Evolutionary conservation across 1,140 invertebrate species (phyloP).

Genomic region (Macrosteles quadrilineatus): DNA sequence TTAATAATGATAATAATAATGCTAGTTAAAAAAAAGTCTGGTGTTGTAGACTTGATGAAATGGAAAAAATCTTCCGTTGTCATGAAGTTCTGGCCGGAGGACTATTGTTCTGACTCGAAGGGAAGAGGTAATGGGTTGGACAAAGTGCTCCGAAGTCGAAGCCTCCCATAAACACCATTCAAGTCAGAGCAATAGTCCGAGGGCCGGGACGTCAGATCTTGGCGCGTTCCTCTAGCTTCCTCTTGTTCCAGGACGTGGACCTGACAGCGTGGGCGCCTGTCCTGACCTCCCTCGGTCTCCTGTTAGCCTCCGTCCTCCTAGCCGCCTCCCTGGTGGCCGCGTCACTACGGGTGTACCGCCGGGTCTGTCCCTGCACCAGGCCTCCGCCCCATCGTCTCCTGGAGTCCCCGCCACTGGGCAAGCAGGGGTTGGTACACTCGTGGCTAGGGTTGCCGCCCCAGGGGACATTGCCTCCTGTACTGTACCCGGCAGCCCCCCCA

Average conservation of each 20-base stretch:
- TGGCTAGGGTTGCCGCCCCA: constrained; percentile 37
- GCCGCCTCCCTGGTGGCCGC: constrained; percentile 54
- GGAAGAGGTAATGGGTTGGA: too few species aligned
- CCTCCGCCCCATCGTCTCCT: constrained; percentile 36
- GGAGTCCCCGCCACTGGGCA: constrained; percentile 26
- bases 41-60: too few species aligned
- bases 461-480: constrained; percentile 15
- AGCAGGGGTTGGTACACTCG: constrained; percentile 39
- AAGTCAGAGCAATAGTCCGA: too few species aligned
- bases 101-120: too few species aligned
- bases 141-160: too few species aligned
- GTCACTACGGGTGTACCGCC: constrained; percentile 56
- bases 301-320: constrained; percentile 55
- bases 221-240: too few species aligned
- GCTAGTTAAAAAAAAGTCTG: too few species aligned
- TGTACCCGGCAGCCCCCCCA: constrained; percentile 13
- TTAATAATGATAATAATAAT: too few species aligned
- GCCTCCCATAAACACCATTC: too few species aligned
- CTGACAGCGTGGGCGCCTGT: constrained; percentile 54
- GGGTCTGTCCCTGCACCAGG: constrained; percentile 58
- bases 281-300: constrained; percentile 57
- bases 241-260: not conserved
- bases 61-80: too few species aligned
- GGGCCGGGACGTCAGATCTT: too few species aligned
- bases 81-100: too few species aligned